Conservation (phyloP, 1,140 invertebrate genomes). For the Trigoniulus corallinus region DNA sequence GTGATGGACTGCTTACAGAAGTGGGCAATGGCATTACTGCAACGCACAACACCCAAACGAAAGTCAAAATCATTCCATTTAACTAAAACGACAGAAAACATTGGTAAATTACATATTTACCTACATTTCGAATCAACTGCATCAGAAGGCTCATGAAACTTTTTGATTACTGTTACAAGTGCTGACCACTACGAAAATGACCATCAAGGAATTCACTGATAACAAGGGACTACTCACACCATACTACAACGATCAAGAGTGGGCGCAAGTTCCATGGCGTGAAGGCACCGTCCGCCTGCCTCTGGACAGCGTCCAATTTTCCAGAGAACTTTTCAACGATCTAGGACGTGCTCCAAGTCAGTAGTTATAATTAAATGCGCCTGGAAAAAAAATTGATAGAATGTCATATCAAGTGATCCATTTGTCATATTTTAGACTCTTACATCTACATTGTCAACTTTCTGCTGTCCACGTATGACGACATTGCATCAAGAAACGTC, state of each 20-base stretch:
- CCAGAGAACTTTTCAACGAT: neutral
- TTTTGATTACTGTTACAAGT: neutral
- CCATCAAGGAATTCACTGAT: neutral
- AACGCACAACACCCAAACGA: neutral
- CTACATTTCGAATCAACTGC: neutral
- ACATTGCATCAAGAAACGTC: neutral
- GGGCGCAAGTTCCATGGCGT: constrained; percentile 1
- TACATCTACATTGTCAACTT: neutral
- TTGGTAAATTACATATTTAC: neutral
- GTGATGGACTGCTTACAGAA: neutral
- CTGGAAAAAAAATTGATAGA: neutral
- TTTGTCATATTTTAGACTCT: neutral
- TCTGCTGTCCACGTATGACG: neutral
- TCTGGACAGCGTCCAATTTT: neutral
- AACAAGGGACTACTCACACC: neutral
- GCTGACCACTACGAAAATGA: neutral
- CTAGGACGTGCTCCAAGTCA: neutral
- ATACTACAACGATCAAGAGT: constrained; percentile 2
- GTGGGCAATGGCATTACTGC: neutral
- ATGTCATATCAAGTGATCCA: neutral
- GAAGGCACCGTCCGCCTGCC: neutral
- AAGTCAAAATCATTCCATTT: neutral
- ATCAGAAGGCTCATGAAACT: neutral
- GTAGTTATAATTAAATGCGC: neutral
- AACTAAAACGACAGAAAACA: neutral